A percentile compares a stretch with the other conserved stretches of the same genome.
phyloP scores from a whole-genome alignment of 2,888 invertebrate genomes.

The Synanthedon formicaeformis region DNA sequence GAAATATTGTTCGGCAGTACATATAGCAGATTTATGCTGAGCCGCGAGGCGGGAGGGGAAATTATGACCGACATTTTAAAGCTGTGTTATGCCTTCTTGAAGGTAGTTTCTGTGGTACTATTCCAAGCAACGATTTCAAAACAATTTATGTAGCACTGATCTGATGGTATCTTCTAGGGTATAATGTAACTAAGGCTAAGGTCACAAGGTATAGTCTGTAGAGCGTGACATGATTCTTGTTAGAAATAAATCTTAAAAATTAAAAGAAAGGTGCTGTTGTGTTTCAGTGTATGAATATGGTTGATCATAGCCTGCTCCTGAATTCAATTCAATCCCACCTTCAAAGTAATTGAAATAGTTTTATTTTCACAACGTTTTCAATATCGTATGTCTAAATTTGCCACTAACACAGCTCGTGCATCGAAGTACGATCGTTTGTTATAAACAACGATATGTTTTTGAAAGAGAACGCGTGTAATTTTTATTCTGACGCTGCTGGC shows the following conservation, averaged over 20 bases:
- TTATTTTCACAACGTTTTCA: too few relatives aligned
- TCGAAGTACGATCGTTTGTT: conserved; percentile 19
- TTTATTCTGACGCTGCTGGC: conserved; percentile 19
- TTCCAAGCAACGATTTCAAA: conserved; percentile 6
- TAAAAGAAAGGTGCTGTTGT: too few relatives aligned
- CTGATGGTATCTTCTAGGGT: too few relatives aligned
- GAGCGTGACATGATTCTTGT: too few relatives aligned
- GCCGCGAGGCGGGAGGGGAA: conserved; percentile 37
- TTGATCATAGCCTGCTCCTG: too few relatives aligned
- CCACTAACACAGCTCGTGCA: conserved; percentile 1
- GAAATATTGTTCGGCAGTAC: conserved; percentile 41
- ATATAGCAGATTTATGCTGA: conserved; percentile 46
- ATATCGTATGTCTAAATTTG: not conserved
- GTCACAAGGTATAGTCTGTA: too few relatives aligned
- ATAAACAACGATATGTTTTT: conserved; percentile 18
- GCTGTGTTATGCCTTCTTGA: conserved; percentile 16
- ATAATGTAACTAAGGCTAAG: too few relatives aligned
- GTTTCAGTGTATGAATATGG: too few relatives aligned
- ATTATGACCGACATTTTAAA: conserved; percentile 43
- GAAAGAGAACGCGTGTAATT: conserved; percentile 24
- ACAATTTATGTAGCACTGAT: not conserved
- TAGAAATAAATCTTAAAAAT: too few relatives aligned
- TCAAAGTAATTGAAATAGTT: too few relatives aligned
- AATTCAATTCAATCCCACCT: too few relatives aligned
- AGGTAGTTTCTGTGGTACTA: conserved; percentile 3